Conservation (phyloP, 1,140 invertebrate species). For the Drosophila subpulchrella region DNA sequence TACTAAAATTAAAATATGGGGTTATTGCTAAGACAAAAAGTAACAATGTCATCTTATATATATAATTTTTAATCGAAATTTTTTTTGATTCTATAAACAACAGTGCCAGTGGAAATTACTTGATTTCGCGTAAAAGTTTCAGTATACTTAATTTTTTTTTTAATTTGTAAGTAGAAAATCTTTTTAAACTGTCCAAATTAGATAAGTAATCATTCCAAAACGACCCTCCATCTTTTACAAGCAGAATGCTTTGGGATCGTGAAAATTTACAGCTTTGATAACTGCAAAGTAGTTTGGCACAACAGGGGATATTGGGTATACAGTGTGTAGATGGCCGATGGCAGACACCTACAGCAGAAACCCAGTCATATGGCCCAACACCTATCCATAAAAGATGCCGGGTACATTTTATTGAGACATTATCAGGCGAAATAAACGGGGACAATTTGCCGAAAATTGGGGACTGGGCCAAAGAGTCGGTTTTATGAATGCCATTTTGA, state of each 20-base stretch:
- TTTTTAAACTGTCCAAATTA: slow-evolving; percentile 26
- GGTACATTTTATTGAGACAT: slow-evolving; percentile 78
- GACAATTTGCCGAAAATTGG: slow-evolving; percentile 66
- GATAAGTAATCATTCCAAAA: slow-evolving; percentile 7
- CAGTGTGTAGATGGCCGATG: slow-evolving; percentile 42
- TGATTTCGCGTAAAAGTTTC: too few relatives aligned
- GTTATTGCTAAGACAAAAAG: too few relatives aligned
- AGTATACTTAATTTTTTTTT: too few relatives aligned
- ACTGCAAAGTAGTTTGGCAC: slow-evolving; percentile 72
- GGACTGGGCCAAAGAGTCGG: slow-evolving; percentile 27
- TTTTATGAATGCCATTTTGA: slow-evolving; percentile 62
- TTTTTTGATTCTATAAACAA: too few relatives aligned
- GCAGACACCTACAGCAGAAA: slow-evolving; percentile 16
- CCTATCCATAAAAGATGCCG: slow-evolving; percentile 53
- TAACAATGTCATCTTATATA: too few relatives aligned
- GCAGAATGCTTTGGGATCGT: slow-evolving; percentile 31
- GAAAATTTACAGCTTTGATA: slow-evolving; percentile 76
- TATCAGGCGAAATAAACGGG: slow-evolving; percentile 78
- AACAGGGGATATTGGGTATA: slow-evolving; percentile 16
- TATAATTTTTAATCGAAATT: too few relatives aligned
- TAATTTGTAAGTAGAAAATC: too few relatives aligned
- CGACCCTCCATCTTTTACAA: background rate
- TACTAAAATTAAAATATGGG: too few relatives aligned
- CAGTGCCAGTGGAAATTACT: too few relatives aligned
- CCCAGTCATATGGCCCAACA: slow-evolving; percentile 13